Base-by-base conservation (phyloP, 1,140 invertebrate species). In the Tribolium castaneum region DNA sequence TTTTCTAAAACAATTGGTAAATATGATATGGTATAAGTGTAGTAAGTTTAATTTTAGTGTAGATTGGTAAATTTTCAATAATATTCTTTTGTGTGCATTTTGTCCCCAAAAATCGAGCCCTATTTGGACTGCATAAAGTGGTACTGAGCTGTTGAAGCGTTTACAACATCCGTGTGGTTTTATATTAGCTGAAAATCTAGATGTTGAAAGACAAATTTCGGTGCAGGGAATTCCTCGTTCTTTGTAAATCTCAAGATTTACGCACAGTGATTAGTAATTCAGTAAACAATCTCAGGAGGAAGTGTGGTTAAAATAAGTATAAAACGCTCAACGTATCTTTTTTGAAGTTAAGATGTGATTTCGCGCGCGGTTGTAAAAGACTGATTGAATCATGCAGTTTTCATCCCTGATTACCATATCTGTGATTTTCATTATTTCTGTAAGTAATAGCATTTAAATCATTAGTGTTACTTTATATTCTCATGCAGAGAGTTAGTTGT, bases 241-340 rank as follows among this genome's bases (percentile, higher is more conserved):
- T 5, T 12, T 14, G 51, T 52, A 52, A 52, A 7, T 16, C 13
- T 52, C 6, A 52, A n/a, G 49, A 12, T 50, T 50, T 30, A 30
- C 25, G 25, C 2, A 30, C 4, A 52, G 22, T 22, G 54, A 6
- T 59, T 59, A 22, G 7, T 12, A 30, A 59, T 30, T 59, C 10
- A 12, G 59, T 66, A 35, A 66, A 66, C 59, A 66, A 6, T 35
- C 12, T 66, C 13, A 25, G n/a, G 22, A 66, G 30, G 59, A 66
- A 66, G 30, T 66, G 59, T 35, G 59, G 59, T 66, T 66, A 66
- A 66, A 66, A 35, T 66, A 12, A n/a, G 9, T 52, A 52, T 52
- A 52, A 52, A 52, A 16, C 16, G 2, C 6, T 52, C 51, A 3
- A 14, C 51, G 51, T 9, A 45, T 45, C 39, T 45, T 45, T 45